A percentile compares a stretch with the other conserved stretches of the same genome.
phyloP scores from a whole-genome alignment of 2,797 vertebrate genomes.

The Myioborus miniatus region DNA sequence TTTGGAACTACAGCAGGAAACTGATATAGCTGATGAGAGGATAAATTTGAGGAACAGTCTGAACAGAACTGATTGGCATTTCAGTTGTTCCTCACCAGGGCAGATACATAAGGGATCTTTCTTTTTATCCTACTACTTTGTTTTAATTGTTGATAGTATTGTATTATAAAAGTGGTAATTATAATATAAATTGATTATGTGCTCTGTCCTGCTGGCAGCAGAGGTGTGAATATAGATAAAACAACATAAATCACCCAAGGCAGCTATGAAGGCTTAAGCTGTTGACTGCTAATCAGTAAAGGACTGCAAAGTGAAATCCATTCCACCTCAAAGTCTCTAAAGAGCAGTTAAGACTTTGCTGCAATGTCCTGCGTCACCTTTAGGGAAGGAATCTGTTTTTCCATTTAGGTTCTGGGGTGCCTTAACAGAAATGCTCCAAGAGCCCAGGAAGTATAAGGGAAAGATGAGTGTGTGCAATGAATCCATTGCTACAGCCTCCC shows the following conservation, averaged over 20 bases:
- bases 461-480: background rate
- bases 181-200: background rate
- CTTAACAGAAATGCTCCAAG: background rate
- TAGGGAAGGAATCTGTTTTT: background rate
- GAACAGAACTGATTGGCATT: background rate
- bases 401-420: background rate
- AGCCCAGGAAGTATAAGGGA: background rate
- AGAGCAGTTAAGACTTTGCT: background rate
- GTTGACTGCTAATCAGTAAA: background rate
- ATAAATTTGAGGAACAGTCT: background rate
- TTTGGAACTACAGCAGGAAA: constrained; percentile 33
- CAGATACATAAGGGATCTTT: background rate
- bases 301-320: background rate
- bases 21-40: background rate
- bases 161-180: background rate
- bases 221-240: background rate
- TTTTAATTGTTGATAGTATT: background rate
- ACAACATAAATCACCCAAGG: background rate
- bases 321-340: background rate
- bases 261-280: background rate
- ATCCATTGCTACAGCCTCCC: background rate
- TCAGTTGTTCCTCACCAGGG: background rate
- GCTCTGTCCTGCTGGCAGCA: background rate
- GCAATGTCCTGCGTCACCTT: background rate
- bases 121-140: background rate